Evolutionary conservation across 2,888 invertebrate species (phyloP).

Genomic region (Rhyacophila evoluta): DNA sequence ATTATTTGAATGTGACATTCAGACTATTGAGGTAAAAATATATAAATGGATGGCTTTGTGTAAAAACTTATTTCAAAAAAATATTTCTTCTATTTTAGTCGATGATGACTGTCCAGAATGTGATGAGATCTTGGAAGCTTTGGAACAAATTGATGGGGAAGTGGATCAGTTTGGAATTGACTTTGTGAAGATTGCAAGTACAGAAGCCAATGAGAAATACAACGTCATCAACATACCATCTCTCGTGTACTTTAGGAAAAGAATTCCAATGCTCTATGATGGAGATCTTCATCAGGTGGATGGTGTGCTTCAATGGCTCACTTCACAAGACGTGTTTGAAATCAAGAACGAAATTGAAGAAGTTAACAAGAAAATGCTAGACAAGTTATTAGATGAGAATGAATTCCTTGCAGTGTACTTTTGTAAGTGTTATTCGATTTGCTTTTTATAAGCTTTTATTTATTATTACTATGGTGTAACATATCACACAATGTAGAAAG

Average conservation of each 20-base stretch:
- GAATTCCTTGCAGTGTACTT: slow-evolving; percentile 96
- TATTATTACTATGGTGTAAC: too few species aligned
- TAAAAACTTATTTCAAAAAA: too few species aligned
- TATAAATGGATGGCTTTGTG: too few species aligned
- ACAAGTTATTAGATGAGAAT: slow-evolving; percentile 93
- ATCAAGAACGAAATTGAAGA: slow-evolving; percentile 97
- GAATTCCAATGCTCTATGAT: slow-evolving; percentile 87
- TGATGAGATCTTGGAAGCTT: slow-evolving; percentile 87
- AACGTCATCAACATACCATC: slow-evolving; percentile 87
- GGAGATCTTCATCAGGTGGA: slow-evolving; percentile 91
- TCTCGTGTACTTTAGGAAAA: slow-evolving; percentile 86
- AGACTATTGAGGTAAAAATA: too few species aligned
- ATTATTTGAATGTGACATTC: too few species aligned
- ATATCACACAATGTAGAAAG: too few species aligned
- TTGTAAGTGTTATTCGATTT: slow-evolving; percentile 75
- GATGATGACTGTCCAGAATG: slow-evolving; percentile 94
- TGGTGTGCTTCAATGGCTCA: slow-evolving; percentile 87
- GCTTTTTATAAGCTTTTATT: too few species aligned
- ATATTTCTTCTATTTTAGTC: slow-evolving; percentile 69
- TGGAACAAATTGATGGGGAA: slow-evolving; percentile 96
- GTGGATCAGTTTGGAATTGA: slow-evolving; percentile 94
- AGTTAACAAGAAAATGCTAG: slow-evolving; percentile 96
- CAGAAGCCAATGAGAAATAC: slow-evolving; percentile 84
- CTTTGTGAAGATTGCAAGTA: slow-evolving; percentile 90
- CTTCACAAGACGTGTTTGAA: slow-evolving; percentile 94